phyloP scores from a whole-genome alignment of 2,888 invertebrate genomes.

The Acronicta alni region DNA sequence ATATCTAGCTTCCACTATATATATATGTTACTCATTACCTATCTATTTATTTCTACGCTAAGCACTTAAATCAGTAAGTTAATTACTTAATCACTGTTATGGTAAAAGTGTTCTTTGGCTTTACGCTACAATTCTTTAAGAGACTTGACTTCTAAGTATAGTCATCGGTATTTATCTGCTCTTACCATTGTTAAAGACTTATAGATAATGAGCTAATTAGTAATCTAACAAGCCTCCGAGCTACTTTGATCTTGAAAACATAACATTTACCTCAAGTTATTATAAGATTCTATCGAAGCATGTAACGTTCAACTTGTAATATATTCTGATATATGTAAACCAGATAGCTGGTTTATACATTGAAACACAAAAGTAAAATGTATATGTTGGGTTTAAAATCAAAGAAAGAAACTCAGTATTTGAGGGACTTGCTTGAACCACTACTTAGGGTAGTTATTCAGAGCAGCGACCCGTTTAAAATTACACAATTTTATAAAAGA shows the following conservation, averaged over 20 bases:
- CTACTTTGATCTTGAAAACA: constrained; percentile 1
- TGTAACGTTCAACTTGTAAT: constrained; percentile 1
- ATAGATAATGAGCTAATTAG: constrained; percentile 20
- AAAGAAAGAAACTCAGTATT: background rate
- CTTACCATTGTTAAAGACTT: background rate
- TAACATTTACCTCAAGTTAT: background rate
- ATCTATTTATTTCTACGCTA: too few relatives aligned
- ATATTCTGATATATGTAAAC: constrained; percentile 11
- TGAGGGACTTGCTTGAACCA: constrained; percentile 21
- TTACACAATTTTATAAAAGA: constrained; percentile 41
- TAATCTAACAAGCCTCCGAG: background rate
- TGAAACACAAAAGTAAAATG: too few relatives aligned
- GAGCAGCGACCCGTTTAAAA: constrained; percentile 44
- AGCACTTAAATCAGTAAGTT: too few relatives aligned
- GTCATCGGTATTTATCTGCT: background rate
- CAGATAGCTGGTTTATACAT: too few relatives aligned
- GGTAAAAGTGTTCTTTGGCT: too few relatives aligned
- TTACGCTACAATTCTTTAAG: too few relatives aligned
- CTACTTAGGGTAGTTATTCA: constrained; percentile 40
- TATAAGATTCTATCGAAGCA: constrained; percentile 4
- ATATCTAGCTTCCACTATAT: too few relatives aligned
- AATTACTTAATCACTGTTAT: too few relatives aligned
- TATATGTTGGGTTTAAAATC: background rate
- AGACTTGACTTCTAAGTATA: too few relatives aligned
- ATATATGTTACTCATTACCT: too few relatives aligned